Evolutionary conservation across 2,888 invertebrate genomes (phyloP).

Genomic region (Rhimphoctona megacephalus): DNA sequence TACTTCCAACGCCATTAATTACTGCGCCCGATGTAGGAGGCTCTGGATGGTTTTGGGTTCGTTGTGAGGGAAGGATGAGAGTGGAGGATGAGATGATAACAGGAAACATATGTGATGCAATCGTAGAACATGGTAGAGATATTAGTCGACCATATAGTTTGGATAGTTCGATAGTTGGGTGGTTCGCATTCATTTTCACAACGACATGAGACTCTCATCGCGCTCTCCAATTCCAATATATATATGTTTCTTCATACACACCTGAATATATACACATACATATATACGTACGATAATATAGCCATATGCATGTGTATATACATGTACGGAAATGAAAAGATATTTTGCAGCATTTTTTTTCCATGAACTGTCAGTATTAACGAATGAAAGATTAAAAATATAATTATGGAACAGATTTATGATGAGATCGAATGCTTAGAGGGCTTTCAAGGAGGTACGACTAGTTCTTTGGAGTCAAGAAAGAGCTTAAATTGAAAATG

Average conservation of each 20-base stretch:
- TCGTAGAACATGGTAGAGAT: slow-evolving; percentile 40
- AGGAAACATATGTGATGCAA: slow-evolving; percentile 57
- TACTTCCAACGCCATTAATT: slow-evolving; percentile 67
- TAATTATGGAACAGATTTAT: not conserved
- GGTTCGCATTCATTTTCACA: slow-evolving; percentile 34
- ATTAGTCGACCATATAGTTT: slow-evolving; percentile 22
- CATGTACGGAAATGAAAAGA: not conserved
- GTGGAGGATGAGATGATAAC: slow-evolving; percentile 37
- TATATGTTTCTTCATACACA: not conserved
- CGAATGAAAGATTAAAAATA: not conserved
- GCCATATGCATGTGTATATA: not conserved
- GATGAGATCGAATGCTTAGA: not conserved
- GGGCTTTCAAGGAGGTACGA: not conserved
- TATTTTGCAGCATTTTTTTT: not conserved
- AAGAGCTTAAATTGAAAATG: too few species aligned
- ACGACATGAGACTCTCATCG: slow-evolving; percentile 20
- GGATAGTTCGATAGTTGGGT: slow-evolving; percentile 15
- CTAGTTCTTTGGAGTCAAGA: too few species aligned
- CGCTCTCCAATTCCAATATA: not conserved
- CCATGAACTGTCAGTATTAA: not conserved
- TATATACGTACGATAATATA: not conserved
- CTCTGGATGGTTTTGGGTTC: slow-evolving; percentile 31
- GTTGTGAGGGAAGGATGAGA: not conserved
- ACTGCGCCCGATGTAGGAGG: slow-evolving; percentile 36
- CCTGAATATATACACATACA: not conserved